Evolutionary conservation across 2,797 vertebrate species (phyloP), one percentile per base, ranked within the genome.

Genomic region (Gallinago nigripennis): DNA sequence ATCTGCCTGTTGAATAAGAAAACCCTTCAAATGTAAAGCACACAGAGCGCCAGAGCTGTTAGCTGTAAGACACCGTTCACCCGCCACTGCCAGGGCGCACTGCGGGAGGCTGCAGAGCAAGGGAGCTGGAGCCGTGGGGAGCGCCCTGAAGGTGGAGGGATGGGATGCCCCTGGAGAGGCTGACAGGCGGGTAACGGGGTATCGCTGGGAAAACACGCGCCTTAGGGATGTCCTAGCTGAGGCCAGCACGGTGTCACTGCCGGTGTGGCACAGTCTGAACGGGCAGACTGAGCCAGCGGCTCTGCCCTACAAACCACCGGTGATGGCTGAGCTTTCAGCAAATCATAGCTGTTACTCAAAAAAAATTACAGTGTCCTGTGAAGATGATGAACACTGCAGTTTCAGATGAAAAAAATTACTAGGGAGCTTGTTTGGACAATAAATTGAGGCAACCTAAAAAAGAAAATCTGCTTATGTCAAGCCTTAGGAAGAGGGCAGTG

Each of bases 121-220:
- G 39, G 0, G 5, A 8, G 8, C 1, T 24, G 5, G 37, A 54
- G 58, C 58, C 1, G 0, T 3, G 43, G 11, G 46, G 19, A 46
- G 51, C 24, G 37, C 50, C 4, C 12, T 17, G 66, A 8, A 6
- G 41, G 41, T 11, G 41, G n/a, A 31, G 37, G 37, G 37, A 1
- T 1, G 37, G 37, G 37, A 1, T 1, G 5, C 19, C 37, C 6
- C 45, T 68, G 80, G 57, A 23, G 78, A 27, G 73, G 51, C 48
- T 58, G 57, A 8, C 27, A 33, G 58, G 50, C 20, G 6, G 0
- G 0, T 13, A 8, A 17, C 1, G 2, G 57, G 28, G 23, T 17
- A 3, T 15, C 35, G 13, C 31, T n/a, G 69, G 48, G 31, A 43
- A 61, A 58, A 16, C 2, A 0, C 18, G 8, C 2, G 0, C 41